Evolutionary conservation across 2,113 vertebrate species (phyloP), one percentile per base, ranked within the genome.

Genomic region (Trogon melanurus): DNA sequence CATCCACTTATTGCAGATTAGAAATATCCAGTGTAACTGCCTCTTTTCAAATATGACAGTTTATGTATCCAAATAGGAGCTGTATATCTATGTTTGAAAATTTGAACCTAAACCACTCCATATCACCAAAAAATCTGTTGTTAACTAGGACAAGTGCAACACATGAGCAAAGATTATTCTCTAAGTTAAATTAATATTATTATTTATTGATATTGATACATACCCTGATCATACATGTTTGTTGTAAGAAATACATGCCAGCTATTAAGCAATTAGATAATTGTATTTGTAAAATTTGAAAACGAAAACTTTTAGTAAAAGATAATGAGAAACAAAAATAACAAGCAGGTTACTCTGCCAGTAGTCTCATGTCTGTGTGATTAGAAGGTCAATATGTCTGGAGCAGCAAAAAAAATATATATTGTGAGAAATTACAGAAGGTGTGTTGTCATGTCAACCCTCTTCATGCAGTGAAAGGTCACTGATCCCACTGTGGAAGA

Each of bases 381-480:
- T 57, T 90, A 90, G 48, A 91, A 92, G 84, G 88, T 93, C 96
- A 94, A 48, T 76, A 92, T 1, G 2, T 30, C 87, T 90, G 58
- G 27, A 93, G 65, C 60, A 80, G 70, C 57, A 83, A 78, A 94
- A 92, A 94, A 79, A 71, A 26, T 88, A 80, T 50, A 78, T 80
- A 69, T 56, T 88, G 86, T 78, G 60, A 83, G 87, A 85, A 91
- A 94, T 94, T 96, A 85, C 27, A 58, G 79, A 81, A 88, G 32
- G 16, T 50, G 3, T 90, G 58, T 78, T 95, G 81, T 50, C 54
- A 20, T 91, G 92, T 96, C 94, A 96, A 48, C 38, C 29, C 48
- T 29, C 64, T 86, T 95, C 95, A 89, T 47, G 85, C 70, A 82
- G 91, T 82, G 91, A 94, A 96, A 89, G 89, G 89, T 96, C 89